Conservation (phyloP, 2,888 invertebrate genomes). For the Eupithecia centaureata region DNA sequence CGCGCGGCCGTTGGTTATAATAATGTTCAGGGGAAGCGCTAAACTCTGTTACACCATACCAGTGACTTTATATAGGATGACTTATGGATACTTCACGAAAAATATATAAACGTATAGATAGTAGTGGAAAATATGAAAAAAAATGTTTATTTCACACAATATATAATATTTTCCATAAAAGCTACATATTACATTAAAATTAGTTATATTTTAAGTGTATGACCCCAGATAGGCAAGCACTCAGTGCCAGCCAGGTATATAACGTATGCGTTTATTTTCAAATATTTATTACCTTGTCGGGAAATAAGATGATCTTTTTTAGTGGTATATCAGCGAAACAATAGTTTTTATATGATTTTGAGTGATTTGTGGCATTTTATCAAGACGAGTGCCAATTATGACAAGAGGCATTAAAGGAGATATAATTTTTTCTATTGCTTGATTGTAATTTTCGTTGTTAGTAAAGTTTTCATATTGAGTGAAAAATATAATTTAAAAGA, state of each 20-base stretch:
- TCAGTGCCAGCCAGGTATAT: too few species aligned
- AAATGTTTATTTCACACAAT: too few species aligned
- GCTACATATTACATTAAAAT: too few species aligned
- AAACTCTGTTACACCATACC: not conserved
- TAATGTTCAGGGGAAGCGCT: slow-evolving; percentile 60
- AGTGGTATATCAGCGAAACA: not conserved
- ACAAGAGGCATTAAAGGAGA: not conserved
- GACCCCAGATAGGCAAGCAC: too few species aligned
- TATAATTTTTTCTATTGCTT: too few species aligned
- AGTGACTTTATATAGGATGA: not conserved
- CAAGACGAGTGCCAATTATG: not conserved
- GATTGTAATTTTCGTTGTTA: too few species aligned
- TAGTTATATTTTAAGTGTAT: too few species aligned
- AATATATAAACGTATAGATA: too few species aligned
- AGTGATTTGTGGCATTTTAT: not conserved
- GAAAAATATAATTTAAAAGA: too few species aligned
- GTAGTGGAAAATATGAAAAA: too few species aligned
- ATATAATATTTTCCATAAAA: too few species aligned
- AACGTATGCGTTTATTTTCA: not conserved
- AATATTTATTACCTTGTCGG: not conserved
- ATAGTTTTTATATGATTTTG: not conserved
- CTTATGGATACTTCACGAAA: not conserved
- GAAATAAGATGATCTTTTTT: not conserved
- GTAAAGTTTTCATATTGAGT: too few species aligned
- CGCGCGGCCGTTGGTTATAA: slow-evolving; percentile 59